A percentile compares a stretch with the other conserved stretches of the same genome.
Conservation (phyloP, 2,113 vertebrate genomes). For the Stigmatopora nigra region DNA sequence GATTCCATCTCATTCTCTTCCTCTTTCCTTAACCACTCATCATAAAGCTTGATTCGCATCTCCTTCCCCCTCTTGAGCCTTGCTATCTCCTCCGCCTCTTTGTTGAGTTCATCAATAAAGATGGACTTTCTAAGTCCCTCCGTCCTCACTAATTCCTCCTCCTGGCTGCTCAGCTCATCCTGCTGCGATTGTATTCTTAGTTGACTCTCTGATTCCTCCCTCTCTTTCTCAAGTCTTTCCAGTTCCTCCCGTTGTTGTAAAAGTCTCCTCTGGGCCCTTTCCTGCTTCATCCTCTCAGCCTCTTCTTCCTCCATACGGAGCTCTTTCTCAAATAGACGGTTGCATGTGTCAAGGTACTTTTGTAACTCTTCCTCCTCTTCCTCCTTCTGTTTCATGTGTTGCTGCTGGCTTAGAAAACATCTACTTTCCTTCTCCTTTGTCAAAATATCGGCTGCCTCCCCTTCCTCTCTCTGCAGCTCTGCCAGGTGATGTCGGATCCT, state of each 20-base stretch:
- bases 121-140: not conserved
- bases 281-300: not conserved
- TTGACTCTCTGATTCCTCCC: not conserved
- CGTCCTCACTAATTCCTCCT: not conserved
- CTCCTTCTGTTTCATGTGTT: not conserved
- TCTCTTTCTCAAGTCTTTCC: not conserved
- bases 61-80: not conserved
- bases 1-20: not conserved
- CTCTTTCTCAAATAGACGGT: not conserved
- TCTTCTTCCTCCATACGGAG: not conserved
- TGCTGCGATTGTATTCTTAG: too few species aligned
- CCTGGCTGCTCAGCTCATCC: not conserved
- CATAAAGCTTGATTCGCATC: not conserved
- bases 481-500: constrained; percentile 46
- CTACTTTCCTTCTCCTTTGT: not conserved
- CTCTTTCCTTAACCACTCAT: not conserved
- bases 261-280: not conserved
- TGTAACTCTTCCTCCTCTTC: not conserved
- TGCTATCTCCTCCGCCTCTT: not conserved
- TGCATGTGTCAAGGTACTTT: not conserved
- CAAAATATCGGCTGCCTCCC: not conserved
- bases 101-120: not conserved
- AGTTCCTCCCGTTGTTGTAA: not conserved
- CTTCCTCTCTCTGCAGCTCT: not conserved
- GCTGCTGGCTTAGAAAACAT: not conserved